Evolutionary conservation across 1,140 invertebrate genomes (phyloP), one percentile per base, ranked within the genome.

Genomic region (Cylas formicarius): DNA sequence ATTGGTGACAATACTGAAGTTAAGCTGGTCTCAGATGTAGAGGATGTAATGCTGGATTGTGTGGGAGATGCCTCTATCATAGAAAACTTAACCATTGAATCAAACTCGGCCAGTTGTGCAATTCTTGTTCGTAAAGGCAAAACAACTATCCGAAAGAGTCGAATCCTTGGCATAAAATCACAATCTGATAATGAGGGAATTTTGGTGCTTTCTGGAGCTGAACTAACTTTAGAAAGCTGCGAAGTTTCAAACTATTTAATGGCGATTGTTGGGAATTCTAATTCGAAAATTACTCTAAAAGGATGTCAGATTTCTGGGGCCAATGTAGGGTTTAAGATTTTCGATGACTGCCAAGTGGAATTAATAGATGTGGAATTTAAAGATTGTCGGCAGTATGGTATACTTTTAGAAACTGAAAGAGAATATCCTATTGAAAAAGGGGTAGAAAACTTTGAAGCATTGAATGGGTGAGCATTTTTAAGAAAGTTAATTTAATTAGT

Each of bases 171-270:
- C 0, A 52, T 57, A 38, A 61, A 63, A 1, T 54, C 43, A 22
- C 67, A 62, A 0, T 65, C 61, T 17, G 69, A 62, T 5, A 58
- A 65, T 34, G 67, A 70, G 35, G 70, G 61, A 23, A 70, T 72
- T 24, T 62, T 68, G 3, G 67, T 69, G 8, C 50, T 67, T 33
- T 56, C 58, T 1, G 55, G 56, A 13, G 57, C 57, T 4, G 46
- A 51, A 19, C 32, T 71, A 1, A 40, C 59, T 8, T 36, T 71
- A 1, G 38, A 59, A 6, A 53, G 61, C 48, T 69, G 67, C 43
- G 43, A 62, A 5, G 56, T 72, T 7, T 53, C 53, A 23, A 57
- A 60, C 17, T 69, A 70, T 58, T 58, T 56, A 2, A 63, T 61
- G 18, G 68, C 51, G n/a, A 50, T 65, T 22, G 52, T 61, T 14